Evolutionary conservation across 92 coral and sea anemone species (phyloP).

Genomic region (Anthopleura xanthogrammica): DNA sequence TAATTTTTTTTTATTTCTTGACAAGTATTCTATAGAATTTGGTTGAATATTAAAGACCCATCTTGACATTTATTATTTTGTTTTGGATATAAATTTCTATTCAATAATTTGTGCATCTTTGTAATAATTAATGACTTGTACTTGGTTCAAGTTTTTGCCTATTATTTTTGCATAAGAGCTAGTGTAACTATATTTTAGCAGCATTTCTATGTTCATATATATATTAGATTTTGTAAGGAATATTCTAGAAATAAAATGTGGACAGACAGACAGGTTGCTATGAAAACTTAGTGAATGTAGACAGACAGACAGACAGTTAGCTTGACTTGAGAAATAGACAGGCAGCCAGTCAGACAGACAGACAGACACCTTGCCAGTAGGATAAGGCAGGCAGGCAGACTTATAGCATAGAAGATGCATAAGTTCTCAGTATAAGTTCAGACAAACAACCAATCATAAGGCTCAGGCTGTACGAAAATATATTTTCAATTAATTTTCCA

Average conservation of each 20-base stretch:
- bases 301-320: neutral
- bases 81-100: neutral
- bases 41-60: neutral
- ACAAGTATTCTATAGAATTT: neutral
- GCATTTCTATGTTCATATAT: neutral
- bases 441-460: neutral
- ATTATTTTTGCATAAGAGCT: neutral
- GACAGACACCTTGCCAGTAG: no score
- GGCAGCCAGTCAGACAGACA: no score
- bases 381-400: no score
- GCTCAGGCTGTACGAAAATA: neutral
- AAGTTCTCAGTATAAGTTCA: neutral
- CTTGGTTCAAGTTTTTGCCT: neutral
- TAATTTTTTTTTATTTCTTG: neutral
- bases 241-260: neutral
- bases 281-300: neutral
- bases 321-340: neutral
- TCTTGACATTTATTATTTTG: neutral
- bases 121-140: neutral
- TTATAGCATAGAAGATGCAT: no score
- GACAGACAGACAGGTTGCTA: neutral
- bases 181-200: neutral
- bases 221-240: no score
- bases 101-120: neutral
- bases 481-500: neutral